Evolutionary conservation across 2,888 invertebrate species (phyloP), one percentile per base, ranked within the genome.

Genomic region (Venustoraphidia nigricollis): DNA sequence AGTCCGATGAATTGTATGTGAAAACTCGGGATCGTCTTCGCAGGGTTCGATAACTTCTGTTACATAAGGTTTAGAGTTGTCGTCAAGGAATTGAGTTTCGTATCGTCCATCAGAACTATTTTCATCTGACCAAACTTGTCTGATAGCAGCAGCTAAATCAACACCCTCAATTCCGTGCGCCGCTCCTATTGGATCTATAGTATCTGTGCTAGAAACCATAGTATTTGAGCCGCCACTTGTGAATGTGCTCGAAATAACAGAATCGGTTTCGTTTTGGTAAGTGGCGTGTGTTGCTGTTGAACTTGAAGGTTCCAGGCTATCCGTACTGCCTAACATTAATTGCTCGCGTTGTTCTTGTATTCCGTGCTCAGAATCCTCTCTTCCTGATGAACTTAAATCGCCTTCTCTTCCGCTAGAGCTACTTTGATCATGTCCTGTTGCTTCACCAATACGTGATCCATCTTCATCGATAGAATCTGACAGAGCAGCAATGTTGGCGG

Each of bases 141-240:
- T 54, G 8, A 62, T 64, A 9, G 66, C 66, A 35, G 66, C 64
- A 4, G 67, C 65, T 34, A 69, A 60, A 54, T 69, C 66, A 13
- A 64, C 62, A 10, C 59, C 55, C 58, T 74, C 72, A 63, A 71
- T 65, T 52, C 71, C 70, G 5, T 71, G 67, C 0, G 72, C 64
- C 1, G 71, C 72, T 6, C 27, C 27, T 9, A 35, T 46, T 10
- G 77, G 76, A 59, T 81, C 82, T 57, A 82, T 65, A 17, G 79
- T 80, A 58, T 83, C 83, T 54, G 81, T 72, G 13, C 82, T 82
- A 27, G 88, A 87, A 47, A 89, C 83, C 75, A 89, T 79, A 10
- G 88, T 88, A 63, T 86, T 87, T 49, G 88, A 88, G 54, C 86
- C 87, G 53, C 76, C 78, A 63, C 88, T 88, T 14, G 88, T 87